Percentiles rank a stretch among this genome's conserved stretches.
Conservation (phyloP, 1,140 invertebrate genomes). For the Dinoponera quadriceps region DNA sequence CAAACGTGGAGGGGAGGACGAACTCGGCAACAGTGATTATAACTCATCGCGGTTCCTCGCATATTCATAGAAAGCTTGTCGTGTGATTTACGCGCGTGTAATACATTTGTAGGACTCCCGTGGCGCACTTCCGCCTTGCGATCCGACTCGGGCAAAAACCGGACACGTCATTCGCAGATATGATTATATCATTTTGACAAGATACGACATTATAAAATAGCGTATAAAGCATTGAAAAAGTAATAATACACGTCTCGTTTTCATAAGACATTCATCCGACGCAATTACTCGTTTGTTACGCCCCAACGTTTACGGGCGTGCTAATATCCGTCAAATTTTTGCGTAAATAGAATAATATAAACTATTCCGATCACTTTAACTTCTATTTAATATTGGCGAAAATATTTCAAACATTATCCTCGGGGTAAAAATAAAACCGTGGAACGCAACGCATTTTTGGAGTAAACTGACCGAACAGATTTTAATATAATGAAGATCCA, state of each 20-base stretch:
- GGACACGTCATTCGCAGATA: conserved; percentile 21
- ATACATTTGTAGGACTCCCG: conserved; percentile 53
- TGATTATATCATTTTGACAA: conserved; percentile 41
- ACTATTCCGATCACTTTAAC: neutral
- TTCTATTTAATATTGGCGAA: no score
- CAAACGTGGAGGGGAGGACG: neutral
- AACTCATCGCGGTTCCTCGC: conserved; percentile 56
- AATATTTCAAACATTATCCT: no score
- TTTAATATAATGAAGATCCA: neutral
- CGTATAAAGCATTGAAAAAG: neutral
- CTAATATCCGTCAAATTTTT: neutral
- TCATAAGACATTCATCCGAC: neutral
- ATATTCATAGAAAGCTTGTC: conserved; percentile 61
- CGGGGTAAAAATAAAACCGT: no score
- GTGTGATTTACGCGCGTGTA: conserved; percentile 57
- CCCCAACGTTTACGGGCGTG: neutral
- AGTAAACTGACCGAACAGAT: neutral
- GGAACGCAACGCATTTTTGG: neutral
- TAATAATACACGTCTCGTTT: neutral
- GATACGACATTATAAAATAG: neutral
- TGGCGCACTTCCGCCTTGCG: conserved; percentile 36
- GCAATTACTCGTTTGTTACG: neutral
- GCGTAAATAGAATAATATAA: neutral
- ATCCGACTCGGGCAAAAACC: conserved; percentile 29
- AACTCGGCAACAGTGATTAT: conserved; percentile 55